Conservation (phyloP, 2,113 vertebrate species). For the Camelus bactrianus region DNA sequence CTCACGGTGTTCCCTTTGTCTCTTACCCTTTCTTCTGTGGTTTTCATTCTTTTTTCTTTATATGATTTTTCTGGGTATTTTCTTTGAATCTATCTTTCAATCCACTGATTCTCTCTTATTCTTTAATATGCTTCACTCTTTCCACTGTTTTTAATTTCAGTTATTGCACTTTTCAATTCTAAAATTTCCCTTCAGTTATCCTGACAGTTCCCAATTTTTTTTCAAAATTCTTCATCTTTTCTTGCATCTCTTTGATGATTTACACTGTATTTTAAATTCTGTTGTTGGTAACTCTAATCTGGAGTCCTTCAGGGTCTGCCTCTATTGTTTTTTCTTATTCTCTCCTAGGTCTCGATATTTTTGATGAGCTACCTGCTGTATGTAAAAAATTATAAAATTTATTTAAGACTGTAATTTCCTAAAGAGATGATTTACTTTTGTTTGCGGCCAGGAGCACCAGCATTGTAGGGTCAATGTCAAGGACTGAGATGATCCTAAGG, state of each 20-base stretch:
- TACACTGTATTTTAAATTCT: conserved; percentile 1
- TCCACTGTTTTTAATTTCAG: background rate
- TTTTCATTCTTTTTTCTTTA: background rate
- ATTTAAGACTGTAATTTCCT: background rate
- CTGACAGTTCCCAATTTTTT: background rate
- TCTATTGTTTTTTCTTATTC: background rate
- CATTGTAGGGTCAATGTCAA: background rate
- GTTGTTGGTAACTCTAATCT: background rate
- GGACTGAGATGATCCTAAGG: background rate
- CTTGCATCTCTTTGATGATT: background rate
- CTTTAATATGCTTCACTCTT: background rate
- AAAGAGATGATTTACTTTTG: background rate
- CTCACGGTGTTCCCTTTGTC: background rate
- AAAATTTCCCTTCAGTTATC: background rate
- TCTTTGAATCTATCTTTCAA: background rate
- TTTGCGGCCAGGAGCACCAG: background rate
- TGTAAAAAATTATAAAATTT: background rate
- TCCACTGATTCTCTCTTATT: background rate
- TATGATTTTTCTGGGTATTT: background rate
- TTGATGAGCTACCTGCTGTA: background rate
- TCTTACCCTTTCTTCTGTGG: background rate
- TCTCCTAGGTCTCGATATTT: background rate
- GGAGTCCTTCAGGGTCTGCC: background rate
- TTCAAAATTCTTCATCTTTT: background rate
- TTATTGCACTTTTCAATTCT: background rate